Conservation (phyloP, 2,113 vertebrate species). For the Steatornis caripensis region DNA sequence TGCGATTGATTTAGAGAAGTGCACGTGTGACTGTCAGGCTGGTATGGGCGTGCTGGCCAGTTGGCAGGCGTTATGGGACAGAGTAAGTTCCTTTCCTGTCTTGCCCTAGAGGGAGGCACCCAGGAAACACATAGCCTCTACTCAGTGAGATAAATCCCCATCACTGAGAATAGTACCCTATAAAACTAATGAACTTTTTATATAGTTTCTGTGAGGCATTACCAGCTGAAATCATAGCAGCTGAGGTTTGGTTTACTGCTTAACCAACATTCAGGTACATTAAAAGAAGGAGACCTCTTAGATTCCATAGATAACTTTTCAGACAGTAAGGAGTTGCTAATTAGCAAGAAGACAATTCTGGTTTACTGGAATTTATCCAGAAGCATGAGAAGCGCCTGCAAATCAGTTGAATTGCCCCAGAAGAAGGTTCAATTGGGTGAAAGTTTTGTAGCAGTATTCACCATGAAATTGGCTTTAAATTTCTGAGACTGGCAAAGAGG, state of each 20-base stretch:
- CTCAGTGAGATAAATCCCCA: not conserved
- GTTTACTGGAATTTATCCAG: not conserved
- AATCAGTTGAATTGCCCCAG: not conserved
- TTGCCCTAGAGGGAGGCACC: not conserved
- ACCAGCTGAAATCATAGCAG: not conserved
- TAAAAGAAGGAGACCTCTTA: not conserved
- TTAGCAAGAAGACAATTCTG: not conserved
- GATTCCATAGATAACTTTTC: not conserved
- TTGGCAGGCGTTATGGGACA: not conserved
- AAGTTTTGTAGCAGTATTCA: not conserved
- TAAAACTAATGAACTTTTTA: not conserved
- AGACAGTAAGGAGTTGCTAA: not conserved
- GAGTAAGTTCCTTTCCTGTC: not conserved
- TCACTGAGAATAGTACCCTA: not conserved
- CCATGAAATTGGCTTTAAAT: not conserved
- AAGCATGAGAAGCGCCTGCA: not conserved
- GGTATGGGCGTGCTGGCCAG: not conserved
- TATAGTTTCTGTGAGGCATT: not conserved
- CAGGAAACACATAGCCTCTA: not conserved
- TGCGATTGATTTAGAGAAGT: not conserved
- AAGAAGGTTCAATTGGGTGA: not conserved
- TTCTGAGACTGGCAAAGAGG: not conserved
- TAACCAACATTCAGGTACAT: not conserved
- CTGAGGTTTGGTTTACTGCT: not conserved
- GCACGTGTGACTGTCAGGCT: not conserved